A percentile compares a stretch with the other conserved stretches of the same genome.
These are phyloP conservation scores for Heliconius hermathena DNA, from an alignment of 1,140 invertebrate species.

Conservation along the genomic window DNA sequence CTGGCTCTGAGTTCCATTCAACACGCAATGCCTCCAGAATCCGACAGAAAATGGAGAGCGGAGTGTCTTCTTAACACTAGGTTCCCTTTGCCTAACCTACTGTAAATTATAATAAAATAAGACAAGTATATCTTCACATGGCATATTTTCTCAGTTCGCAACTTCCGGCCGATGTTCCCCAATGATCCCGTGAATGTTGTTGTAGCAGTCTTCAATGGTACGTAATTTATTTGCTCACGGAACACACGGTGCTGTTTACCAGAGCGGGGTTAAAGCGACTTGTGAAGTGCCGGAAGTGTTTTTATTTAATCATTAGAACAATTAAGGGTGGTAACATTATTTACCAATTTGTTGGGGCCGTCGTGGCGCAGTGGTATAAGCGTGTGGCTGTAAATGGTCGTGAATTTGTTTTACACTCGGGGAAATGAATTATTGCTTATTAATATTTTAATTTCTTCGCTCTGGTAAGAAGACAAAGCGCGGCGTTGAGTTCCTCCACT, in stretches of 20 bases:
- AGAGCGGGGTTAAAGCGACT: constrained; percentile 15
- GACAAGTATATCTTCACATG: not conserved
- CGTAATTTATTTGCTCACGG: constrained; percentile 34
- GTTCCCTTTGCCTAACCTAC: no score
- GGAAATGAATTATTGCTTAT: no score
- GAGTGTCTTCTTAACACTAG: no score
- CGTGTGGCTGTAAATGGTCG: no score
- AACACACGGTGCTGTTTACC: constrained; percentile 25
- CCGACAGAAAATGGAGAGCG: no score
- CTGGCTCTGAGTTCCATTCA: no score
- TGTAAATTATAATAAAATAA: not conserved
- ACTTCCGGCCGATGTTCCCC: constrained; percentile 49
- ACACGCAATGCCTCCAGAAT: no score
- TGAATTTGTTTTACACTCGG: no score
- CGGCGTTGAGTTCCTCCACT: no score
- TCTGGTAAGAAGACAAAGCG: no score
- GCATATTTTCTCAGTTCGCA: not conserved
- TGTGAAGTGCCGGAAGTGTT: not conserved
- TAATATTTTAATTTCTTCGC: no score
- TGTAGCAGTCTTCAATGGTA: constrained; percentile 40
- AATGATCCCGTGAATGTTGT: constrained; percentile 50
- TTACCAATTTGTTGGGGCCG: not conserved
- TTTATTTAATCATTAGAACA: not conserved
- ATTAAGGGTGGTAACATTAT: not conserved
- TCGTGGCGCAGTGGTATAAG: no score